Evolutionary conservation across 2,113 vertebrate genomes (phyloP), one percentile per base, ranked within the genome.

Genomic region (Piprites chloris): DNA sequence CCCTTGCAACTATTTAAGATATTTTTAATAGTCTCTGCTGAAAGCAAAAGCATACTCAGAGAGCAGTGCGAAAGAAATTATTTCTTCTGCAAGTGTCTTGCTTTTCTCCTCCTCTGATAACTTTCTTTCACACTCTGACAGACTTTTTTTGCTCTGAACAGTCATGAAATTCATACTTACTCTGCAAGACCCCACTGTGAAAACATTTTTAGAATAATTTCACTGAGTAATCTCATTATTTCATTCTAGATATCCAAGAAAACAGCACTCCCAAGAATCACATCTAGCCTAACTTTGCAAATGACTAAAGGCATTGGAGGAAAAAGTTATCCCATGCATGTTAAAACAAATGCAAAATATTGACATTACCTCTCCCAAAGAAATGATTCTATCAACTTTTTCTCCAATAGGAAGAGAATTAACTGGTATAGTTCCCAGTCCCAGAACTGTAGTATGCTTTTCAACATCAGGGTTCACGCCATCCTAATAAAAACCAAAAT

Each of bases 371-470:
- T 98, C 82, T 89, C 94, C 97, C 65, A 98, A 71, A 61, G 92
- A 77, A 84, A 98, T 3, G 0, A 7, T 28, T 44, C 22, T 69
- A 33, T 95, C 94, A 39, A 97, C 71, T 58, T 97, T 90, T 85
- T 92, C 94, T 95, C 96, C 97, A 30, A 95, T 5, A 93, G 98
- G 97, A 94, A 98, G 95, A 15, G 97, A 97, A 63, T 97, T 97
- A 30, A 98, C 37, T 30, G 91, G 94, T 69, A 98, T 28, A 42
- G n/a, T 42, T 8, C 96, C 95, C 61, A 62, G 0, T 4, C 97
- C 97, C 81, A 97, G 96, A 85, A 90, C 52, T 33, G 83, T 90
- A 33, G 77, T 95, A 61, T 98, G 96, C n/a, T 95, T 72, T 95
- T 98, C 98, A 69, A 97, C 66, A 33, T 98, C 96, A 44, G 90